These are phyloP conservation scores for Probosciger aterrimus DNA, from an alignment of 2,113 vertebrate genomes.

Conservation along the genomic window DNA sequence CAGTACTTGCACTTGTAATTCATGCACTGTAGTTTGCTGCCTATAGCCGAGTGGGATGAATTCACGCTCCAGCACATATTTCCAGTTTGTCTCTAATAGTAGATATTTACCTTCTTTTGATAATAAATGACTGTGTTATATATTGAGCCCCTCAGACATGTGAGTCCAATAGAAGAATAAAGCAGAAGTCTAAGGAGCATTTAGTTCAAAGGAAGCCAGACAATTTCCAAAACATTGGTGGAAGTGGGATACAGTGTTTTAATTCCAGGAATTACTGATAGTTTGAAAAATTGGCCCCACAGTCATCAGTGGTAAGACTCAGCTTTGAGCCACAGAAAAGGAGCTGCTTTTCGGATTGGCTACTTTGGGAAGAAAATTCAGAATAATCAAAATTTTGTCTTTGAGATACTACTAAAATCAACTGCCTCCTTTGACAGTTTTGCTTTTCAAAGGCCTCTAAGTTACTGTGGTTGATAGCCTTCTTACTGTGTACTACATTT, in stretches of 20 bases:
- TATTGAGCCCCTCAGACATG: background rate
- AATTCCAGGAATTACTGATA: background rate
- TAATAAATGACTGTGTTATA: background rate
- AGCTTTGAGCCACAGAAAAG: background rate
- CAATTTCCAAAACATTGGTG: background rate
- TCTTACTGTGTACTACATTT: background rate
- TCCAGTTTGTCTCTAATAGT: background rate
- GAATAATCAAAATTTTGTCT: background rate
- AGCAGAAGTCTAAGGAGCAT: background rate
- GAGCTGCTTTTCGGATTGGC: background rate
- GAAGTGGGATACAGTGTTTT: background rate
- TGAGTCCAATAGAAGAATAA: background rate
- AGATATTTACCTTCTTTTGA: background rate
- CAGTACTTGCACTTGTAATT: background rate
- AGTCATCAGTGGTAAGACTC: background rate
- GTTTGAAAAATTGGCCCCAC: background rate
- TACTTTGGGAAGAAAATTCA: constrained; percentile 22
- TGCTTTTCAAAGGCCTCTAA: background rate
- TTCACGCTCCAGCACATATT: background rate
- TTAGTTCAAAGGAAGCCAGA: constrained; percentile 11
- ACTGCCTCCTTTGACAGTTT: background rate
- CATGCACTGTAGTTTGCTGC: background rate
- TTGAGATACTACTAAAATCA: background rate
- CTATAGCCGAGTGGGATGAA: background rate
- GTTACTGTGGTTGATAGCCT: background rate